Base-by-base conservation (phyloP, 2,888 invertebrate species). In the Arrhopalites spinosus region DNA sequence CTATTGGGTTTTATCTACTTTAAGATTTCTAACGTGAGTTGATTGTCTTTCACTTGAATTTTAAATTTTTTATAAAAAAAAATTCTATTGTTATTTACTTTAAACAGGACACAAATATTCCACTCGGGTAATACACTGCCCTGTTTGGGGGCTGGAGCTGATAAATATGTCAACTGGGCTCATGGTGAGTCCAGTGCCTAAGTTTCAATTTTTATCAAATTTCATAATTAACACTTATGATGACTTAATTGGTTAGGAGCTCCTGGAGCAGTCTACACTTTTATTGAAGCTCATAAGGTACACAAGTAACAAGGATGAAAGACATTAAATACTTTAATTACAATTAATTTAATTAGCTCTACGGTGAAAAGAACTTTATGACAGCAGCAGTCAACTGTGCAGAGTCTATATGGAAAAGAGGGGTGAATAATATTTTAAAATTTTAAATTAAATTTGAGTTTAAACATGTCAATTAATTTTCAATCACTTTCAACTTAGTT, bases 111-210 rank as follows among this genome's bases (percentile, higher is more conserved):
- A 20, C 78, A 81, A 25, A 70, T 77, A 13, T 81, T 79, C 74
- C 64, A 77, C 25, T 80, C 80, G 11, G 84, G 84, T 29, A 84
- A 84, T 76, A 86, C 85, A 80, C 87, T 87, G 0, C 87, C 94
- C 0, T 94, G 94, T 0, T 82, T 92, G 36, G 91, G 89, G 30
- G 91, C 89, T 79, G 86, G 86, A 63, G 86, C 88, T 43, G 95
- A 96, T 85, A 90, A 89, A 85, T 88, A 95, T 78, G 90, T 96
- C 25, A 96, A 96, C 83, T 96, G 95, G 95, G 96, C 96, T 86
- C 95, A 96, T 85, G 96, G 96, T 7, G 36, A 11, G n/a, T n/a
- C n/a, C n/a, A n/a, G n/a, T n/a, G n/a, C n/a, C n/a, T n/a, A n/a
- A n/a, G n/a, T n/a, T n/a, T n/a, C n/a, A n/a, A n/a, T n/a, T n/a